A percentile compares a stretch with the other conserved stretches of the same genome.
phyloP scores from a whole-genome alignment of 2,888 invertebrate species.

The Labia minor region DNA sequence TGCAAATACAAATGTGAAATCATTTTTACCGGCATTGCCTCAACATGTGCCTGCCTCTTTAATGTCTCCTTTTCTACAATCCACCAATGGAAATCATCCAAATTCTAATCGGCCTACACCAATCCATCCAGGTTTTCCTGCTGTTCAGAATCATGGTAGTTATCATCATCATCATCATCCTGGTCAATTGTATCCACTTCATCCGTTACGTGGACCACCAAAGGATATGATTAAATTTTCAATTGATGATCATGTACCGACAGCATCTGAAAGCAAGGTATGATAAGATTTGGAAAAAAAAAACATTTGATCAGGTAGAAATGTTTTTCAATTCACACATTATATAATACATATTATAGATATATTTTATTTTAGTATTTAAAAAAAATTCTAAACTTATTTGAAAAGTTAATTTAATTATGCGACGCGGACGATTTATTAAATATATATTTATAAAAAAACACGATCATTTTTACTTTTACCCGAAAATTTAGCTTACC shows the following conservation, averaged over 20 bases:
- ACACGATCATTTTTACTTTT: too few relatives aligned
- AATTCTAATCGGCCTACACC: not conserved
- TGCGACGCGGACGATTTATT: too few relatives aligned
- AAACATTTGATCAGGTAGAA: too few relatives aligned
- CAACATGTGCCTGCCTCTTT: not conserved
- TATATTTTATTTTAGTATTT: too few relatives aligned
- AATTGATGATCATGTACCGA: not conserved
- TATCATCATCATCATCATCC: too few relatives aligned
- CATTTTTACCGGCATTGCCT: not conserved
- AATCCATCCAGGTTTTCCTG: not conserved
- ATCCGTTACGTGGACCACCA: not conserved
- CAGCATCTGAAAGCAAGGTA: not conserved
- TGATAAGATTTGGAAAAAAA: too few relatives aligned
- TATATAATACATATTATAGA: too few relatives aligned
- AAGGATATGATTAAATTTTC: not conserved
- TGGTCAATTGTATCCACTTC: not conserved
- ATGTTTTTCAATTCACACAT: too few relatives aligned
- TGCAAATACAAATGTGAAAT: not conserved
- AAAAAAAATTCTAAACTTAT: too few relatives aligned
- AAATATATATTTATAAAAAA: too few relatives aligned
- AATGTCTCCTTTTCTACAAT: not conserved
- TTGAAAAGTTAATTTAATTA: too few relatives aligned
- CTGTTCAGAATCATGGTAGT: not conserved
- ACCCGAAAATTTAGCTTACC: too few relatives aligned
- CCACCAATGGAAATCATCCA: not conserved